These are phyloP conservation scores for Hydrotaea cyrtoneurina DNA, from an alignment of 2,888 invertebrate genomes.

Conservation along the genomic window DNA sequence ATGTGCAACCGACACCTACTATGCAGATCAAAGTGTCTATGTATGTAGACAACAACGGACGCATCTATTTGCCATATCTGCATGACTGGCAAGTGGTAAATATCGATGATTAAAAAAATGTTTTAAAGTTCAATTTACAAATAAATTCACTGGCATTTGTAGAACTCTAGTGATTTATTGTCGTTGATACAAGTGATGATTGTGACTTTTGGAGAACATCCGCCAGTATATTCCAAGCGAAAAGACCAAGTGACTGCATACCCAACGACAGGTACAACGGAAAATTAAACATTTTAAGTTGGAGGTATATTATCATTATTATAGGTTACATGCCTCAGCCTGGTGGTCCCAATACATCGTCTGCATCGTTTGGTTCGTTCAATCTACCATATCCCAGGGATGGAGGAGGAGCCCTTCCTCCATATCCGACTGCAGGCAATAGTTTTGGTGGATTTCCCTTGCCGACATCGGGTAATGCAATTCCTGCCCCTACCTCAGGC, in stretches of 20 bases:
- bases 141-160: constrained; percentile 36
- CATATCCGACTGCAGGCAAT: constrained; percentile 73
- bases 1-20: constrained; percentile 95
- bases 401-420: constrained; percentile 81
- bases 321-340: constrained; percentile 81
- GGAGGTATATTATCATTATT: neutral
- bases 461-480: constrained; percentile 68
- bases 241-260: constrained; percentile 83
- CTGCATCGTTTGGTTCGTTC: constrained; percentile 72
- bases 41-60: constrained; percentile 97
- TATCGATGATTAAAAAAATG: neutral
- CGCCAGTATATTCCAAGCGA: constrained; percentile 93
- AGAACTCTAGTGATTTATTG: constrained; percentile 89
- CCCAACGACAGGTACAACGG: constrained; percentile 78
- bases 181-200: constrained; percentile 95
- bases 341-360: constrained; percentile 74
- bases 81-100: constrained; percentile 94
- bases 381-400: constrained; percentile 82
- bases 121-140: no score
- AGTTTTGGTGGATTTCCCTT: constrained; percentile 81
- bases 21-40: constrained; percentile 98
- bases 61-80: constrained; percentile 97
- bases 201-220: constrained; percentile 95
- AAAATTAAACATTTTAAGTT: neutral
- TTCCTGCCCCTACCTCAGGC: constrained; percentile 71